Percentiles rank a stretch among this genome's conserved stretches.
phyloP scores from a whole-genome alignment of 2,888 invertebrate species.

The Eulithis prunata region DNA sequence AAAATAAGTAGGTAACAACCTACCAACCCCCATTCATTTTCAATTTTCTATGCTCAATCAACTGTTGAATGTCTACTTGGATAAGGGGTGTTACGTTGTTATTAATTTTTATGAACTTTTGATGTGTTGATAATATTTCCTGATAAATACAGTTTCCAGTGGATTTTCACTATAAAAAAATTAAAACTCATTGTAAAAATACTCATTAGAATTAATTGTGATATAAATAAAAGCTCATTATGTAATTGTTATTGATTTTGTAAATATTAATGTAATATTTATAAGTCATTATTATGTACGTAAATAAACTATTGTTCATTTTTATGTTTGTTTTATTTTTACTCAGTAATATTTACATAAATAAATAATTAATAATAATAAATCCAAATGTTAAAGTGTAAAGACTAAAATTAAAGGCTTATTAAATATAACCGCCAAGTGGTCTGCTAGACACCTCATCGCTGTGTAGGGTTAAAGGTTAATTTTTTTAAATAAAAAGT shows the following conservation, averaged over 20 bases:
- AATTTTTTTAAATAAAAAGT: too few relatives aligned
- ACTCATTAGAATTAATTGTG: constrained; percentile 45
- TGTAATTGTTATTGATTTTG: constrained; percentile 59
- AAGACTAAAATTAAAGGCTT: too few relatives aligned
- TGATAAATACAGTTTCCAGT: constrained; percentile 28
- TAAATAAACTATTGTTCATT: constrained; percentile 73
- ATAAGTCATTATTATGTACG: constrained; percentile 57
- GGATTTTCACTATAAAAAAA: constrained; percentile 46
- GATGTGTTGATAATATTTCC: neutral
- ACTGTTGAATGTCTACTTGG: too few relatives aligned
- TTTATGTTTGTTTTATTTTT: constrained; percentile 28
- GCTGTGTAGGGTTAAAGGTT: too few relatives aligned
- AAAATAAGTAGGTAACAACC: too few relatives aligned
- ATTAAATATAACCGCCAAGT: too few relatives aligned
- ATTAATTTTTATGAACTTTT: too few relatives aligned
- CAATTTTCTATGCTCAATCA: too few relatives aligned
- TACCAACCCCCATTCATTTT: too few relatives aligned
- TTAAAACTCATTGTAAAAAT: constrained; percentile 50
- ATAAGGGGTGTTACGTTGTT: too few relatives aligned
- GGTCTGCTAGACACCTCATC: too few relatives aligned
- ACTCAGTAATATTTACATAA: neutral
- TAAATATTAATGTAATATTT: constrained; percentile 63
- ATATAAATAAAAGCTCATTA: constrained; percentile 45
- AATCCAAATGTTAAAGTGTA: too few relatives aligned
- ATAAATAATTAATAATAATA: neutral